Percentiles rank a stretch among this genome's conserved stretches.
Evolutionary conservation across 1,140 invertebrate genomes (phyloP).

Genomic region (Ridgeia piscesae): DNA sequence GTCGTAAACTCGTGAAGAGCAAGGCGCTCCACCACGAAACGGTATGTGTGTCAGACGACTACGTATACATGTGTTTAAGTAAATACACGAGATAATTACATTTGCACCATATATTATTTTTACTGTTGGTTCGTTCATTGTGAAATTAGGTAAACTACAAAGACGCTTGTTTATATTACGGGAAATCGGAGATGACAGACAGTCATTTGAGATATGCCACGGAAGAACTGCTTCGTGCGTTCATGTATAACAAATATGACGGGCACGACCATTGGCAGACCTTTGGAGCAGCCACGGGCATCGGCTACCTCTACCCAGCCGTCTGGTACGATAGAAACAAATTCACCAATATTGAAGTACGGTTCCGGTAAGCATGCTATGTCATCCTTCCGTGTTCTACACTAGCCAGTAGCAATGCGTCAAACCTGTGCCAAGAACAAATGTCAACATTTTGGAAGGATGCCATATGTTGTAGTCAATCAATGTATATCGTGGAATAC

Average conservation of each 20-base stretch:
- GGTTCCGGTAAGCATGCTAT: not conserved
- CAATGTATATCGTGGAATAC: not conserved
- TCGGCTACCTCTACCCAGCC: not conserved
- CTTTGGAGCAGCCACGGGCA: not conserved
- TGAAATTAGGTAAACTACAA: not conserved
- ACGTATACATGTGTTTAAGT: not conserved
- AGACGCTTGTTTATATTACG: not conserved
- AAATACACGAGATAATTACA: not conserved
- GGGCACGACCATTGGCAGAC: not conserved
- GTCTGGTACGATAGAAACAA: not conserved
- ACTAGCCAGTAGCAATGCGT: not conserved
- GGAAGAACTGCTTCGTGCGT: not conserved
- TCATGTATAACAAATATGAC: not conserved
- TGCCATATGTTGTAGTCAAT: not conserved
- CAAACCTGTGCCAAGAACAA: not conserved
- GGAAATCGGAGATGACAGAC: not conserved
- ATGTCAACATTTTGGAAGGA: not conserved
- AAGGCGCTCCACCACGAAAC: not conserved
- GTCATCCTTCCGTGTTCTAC: not conserved
- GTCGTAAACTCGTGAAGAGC: not conserved
- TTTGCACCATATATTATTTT: not conserved
- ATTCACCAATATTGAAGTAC: not conserved
- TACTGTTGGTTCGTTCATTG: not conserved
- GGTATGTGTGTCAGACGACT: not conserved
- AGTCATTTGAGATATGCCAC: not conserved